These are phyloP conservation scores for Gymnocheta viridis DNA, from an alignment of 2,888 invertebrate genomes.

Conservation along the genomic window DNA sequence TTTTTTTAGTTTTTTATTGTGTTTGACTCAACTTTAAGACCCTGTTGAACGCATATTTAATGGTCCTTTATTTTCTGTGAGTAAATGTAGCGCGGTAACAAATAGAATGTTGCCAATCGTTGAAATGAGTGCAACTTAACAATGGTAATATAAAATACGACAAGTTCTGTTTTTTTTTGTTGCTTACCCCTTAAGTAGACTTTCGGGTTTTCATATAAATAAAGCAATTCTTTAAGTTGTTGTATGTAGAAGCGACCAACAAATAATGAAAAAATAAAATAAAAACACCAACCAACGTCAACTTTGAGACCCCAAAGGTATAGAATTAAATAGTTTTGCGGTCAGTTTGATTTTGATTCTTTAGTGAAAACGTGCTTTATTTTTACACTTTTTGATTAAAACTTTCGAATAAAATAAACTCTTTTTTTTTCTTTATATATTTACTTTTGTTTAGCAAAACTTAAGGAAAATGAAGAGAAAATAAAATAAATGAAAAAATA, in stretches of 20 bases:
- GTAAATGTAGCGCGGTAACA: conserved; percentile 19
- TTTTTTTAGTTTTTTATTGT: conserved; percentile 27
- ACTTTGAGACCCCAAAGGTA: conserved; percentile 72
- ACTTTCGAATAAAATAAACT: conserved; percentile 38
- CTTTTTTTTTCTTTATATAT: conserved; percentile 14
- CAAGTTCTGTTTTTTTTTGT: conserved; percentile 10
- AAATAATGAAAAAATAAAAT: conserved; percentile 43
- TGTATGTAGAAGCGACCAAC: conserved; percentile 38
- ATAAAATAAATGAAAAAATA: neutral
- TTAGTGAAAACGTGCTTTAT: conserved; percentile 68
- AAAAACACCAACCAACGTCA: conserved; percentile 32
- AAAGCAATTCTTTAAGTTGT: conserved; percentile 54
- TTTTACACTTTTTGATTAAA: conserved; percentile 55
- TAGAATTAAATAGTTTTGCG: conserved; percentile 78
- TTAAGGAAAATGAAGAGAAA: neutral
- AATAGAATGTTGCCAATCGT: conserved; percentile 29
- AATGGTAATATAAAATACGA: conserved; percentile 55
- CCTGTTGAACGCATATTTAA: conserved; percentile 55
- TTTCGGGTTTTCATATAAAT: neutral
- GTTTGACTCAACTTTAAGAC: conserved; percentile 24
- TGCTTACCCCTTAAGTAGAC: neutral
- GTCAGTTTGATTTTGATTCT: conserved; percentile 75
- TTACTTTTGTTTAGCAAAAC: conserved; percentile 24
- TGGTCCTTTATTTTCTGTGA: conserved; percentile 2
- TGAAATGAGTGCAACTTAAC: conserved; percentile 64